These are phyloP conservation scores for Circaetus gallicus DNA, from an alignment of 2,113 vertebrate species.

Conservation along the genomic window DNA sequence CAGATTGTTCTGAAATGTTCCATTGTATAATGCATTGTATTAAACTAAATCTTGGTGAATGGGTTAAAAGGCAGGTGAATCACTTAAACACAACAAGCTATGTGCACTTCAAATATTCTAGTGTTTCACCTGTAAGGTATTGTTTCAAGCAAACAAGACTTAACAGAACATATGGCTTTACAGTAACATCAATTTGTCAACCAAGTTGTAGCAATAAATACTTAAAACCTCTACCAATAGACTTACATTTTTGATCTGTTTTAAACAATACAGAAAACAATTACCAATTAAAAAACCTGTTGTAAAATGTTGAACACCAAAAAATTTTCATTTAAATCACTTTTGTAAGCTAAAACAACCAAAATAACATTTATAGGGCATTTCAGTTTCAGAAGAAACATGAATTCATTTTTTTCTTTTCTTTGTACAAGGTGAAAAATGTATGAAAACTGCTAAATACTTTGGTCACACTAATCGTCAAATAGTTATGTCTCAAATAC, in stretches of 20 bases:
- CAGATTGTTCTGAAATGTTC: constrained; percentile 65
- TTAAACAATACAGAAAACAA: constrained; percentile 88
- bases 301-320: constrained; percentile 84
- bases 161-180: constrained; percentile 82
- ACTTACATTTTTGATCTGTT: constrained; percentile 81
- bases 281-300: constrained; percentile 87
- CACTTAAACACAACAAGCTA: constrained; percentile 74
- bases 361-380: constrained; percentile 76
- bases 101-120: constrained; percentile 74
- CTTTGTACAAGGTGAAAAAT: constrained; percentile 77
- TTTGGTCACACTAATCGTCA: constrained; percentile 86
- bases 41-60: constrained; percentile 69
- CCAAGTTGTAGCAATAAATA: constrained; percentile 89
- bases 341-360: constrained; percentile 78
- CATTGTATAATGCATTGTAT: constrained; percentile 51
- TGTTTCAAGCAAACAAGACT: constrained; percentile 77
- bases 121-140: constrained; percentile 71
- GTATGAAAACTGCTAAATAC: constrained; percentile 83
- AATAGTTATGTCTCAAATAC: constrained; percentile 86
- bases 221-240: constrained; percentile 86
- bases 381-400: constrained; percentile 73
- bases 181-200: constrained; percentile 78
- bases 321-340: constrained; percentile 79
- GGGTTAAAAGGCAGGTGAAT: constrained; percentile 75
- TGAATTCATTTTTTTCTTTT: constrained; percentile 62